These are phyloP conservation scores for Podabrus alpinus DNA, from an alignment of 2,888 invertebrate species.

Conservation along the genomic window DNA sequence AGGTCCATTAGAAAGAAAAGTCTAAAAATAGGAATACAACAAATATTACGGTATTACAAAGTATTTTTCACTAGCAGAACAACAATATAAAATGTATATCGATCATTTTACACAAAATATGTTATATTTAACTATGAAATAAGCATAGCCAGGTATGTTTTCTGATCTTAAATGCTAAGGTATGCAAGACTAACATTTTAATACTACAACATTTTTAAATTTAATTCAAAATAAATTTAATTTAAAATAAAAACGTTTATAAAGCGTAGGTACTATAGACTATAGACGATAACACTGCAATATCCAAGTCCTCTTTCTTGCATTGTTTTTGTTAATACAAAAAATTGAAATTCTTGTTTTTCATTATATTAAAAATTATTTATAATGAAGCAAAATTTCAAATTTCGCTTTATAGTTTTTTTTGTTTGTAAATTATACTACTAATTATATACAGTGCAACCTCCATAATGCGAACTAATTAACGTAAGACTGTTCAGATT, in stretches of 20 bases:
- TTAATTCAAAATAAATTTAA: too few species aligned
- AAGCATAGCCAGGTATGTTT: too few species aligned
- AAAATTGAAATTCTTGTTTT: not conserved
- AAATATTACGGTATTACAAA: constrained; percentile 4
- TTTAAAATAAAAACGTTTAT: not conserved
- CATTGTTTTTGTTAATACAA: not conserved
- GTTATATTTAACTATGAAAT: too few species aligned
- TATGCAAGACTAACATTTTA: too few species aligned
- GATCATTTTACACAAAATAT: too few species aligned
- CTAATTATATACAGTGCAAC: too few species aligned
- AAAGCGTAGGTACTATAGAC: not conserved
- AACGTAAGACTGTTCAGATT: too few species aligned
- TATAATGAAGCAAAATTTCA: not conserved
- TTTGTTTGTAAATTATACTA: too few species aligned
- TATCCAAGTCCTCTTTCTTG: not conserved
- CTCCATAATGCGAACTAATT: too few species aligned
- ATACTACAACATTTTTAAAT: too few species aligned
- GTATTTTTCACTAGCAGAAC: not conserved
- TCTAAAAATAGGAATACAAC: not conserved
- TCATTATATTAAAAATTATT: not conserved
- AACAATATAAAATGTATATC: too few species aligned
- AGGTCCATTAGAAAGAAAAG: constrained; percentile 14
- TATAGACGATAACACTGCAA: not conserved
- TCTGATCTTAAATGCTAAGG: too few species aligned
- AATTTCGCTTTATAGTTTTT: not conserved